These are phyloP conservation scores for Eupithecia insigniata DNA, from an alignment of 2,888 invertebrate species.

Conservation along the genomic window DNA sequence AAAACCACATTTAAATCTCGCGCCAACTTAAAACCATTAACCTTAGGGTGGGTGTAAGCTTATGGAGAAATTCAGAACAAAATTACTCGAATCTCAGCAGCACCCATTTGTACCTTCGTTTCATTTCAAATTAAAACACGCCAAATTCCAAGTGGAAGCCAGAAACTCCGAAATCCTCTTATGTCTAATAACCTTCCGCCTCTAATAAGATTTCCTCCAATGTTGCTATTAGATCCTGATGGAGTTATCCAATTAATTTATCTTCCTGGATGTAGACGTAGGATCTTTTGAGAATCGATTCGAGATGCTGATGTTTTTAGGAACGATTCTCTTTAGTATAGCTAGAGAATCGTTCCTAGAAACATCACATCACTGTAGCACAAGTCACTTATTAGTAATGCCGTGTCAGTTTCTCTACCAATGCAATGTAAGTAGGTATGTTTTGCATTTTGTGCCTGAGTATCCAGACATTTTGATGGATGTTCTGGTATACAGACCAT, in stretches of 20 bases:
- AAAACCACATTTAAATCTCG: too few relatives aligned
- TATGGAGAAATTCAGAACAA: neutral
- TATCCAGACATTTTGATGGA: too few relatives aligned
- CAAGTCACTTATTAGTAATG: too few relatives aligned
- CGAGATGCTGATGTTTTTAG: neutral
- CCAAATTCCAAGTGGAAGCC: neutral
- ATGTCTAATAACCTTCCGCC: neutral
- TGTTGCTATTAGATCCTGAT: neutral
- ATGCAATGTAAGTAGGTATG: too few relatives aligned
- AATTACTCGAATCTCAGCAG: neutral
- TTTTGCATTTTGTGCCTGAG: too few relatives aligned
- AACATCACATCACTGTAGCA: too few relatives aligned
- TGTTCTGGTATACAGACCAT: too few relatives aligned
- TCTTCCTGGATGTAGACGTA: neutral
- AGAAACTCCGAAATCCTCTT: neutral
- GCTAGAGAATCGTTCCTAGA: too few relatives aligned
- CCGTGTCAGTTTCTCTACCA: too few relatives aligned
- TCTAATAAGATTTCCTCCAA: neutral
- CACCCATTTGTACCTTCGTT: neutral
- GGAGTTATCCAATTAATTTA: neutral
- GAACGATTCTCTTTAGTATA: neutral
- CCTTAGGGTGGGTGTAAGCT: neutral
- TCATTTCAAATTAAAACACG: constrained; percentile 4
- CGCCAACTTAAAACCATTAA: too few relatives aligned
- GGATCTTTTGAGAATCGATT: neutral